These are phyloP conservation scores for Amphipoea lucens DNA, from an alignment of 2,888 invertebrate species.

Conservation along the genomic window DNA sequence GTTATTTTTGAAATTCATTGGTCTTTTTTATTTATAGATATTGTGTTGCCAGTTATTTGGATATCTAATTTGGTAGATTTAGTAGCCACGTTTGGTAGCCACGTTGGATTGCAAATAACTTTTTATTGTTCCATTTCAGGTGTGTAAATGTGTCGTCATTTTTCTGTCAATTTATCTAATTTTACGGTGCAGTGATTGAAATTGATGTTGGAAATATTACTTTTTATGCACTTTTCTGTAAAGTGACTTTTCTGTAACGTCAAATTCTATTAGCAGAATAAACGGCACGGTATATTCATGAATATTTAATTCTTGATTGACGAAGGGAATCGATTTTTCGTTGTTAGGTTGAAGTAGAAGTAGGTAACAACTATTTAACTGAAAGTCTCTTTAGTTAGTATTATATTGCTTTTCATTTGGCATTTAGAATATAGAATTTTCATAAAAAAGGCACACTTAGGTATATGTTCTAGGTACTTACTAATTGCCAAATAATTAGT, in stretches of 20 bases:
- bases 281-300: conserved; percentile 12
- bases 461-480: neutral
- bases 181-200: conserved; percentile 30
- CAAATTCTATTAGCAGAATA: conserved; percentile 14
- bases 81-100: too few relatives aligned
- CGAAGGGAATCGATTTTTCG: conserved; percentile 37
- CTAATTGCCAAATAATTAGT: neutral
- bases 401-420: neutral
- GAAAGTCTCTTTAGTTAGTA: neutral
- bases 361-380: neutral
- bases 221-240: conserved; percentile 23
- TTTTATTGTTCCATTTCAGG: conserved; percentile 59
- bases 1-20: conserved; percentile 79
- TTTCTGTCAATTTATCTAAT: conserved; percentile 60
- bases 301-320: conserved; percentile 35
- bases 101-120: conserved; percentile 65
- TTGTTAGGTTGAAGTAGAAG: conserved; percentile 22
- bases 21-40: conserved; percentile 75
- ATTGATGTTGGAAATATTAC: conserved; percentile 22
- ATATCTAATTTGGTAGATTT: conserved; percentile 74
- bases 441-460: neutral
- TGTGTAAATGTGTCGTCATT: conserved; percentile 36
- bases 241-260: conserved; percentile 24
- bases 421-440: neutral
- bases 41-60: conserved; percentile 72